A percentile compares a stretch with the other conserved stretches of the same genome.
phyloP scores from a whole-genome alignment of 1,140 invertebrate genomes.

The Drosophila insularis region DNA sequence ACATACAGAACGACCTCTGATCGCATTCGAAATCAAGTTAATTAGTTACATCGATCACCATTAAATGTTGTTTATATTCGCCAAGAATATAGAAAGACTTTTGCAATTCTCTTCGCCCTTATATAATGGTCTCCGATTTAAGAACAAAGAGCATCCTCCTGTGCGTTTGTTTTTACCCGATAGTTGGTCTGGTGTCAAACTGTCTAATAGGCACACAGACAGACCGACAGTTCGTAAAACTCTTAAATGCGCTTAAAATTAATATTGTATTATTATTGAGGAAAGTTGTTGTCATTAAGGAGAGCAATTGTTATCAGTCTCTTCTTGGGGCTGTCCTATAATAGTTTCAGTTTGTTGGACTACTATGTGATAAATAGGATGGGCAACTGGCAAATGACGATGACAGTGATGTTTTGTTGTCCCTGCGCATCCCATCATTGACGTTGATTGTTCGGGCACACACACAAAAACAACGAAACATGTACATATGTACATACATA shows the following conservation, averaged over 20 bases:
- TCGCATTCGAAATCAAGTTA: constrained; percentile 22
- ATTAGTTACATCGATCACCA: constrained; percentile 13
- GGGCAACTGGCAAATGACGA: background rate
- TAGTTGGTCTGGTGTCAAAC: too few species aligned
- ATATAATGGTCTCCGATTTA: too few species aligned
- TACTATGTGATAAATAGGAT: background rate
- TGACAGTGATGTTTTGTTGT: constrained; percentile 17
- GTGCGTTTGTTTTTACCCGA: too few species aligned
- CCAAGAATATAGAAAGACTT: background rate
- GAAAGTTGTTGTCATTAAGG: too few species aligned
- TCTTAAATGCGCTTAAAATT: too few species aligned
- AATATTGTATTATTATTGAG: too few species aligned
- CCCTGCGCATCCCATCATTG: constrained; percentile 4
- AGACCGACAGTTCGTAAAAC: too few species aligned
- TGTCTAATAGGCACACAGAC: too few species aligned
- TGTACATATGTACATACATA: background rate
- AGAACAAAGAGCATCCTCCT: too few species aligned
- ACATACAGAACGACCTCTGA: constrained; percentile 40
- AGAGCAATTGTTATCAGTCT: too few species aligned
- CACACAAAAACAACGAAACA: constrained; percentile 22
- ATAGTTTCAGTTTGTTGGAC: background rate
- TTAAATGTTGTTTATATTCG: background rate
- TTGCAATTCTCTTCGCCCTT: too few species aligned
- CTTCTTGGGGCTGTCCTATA: too few species aligned
- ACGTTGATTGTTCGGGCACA: constrained; percentile 45